A percentile compares a stretch with the other conserved stretches of the same genome.
Conservation (phyloP, 2,888 invertebrate species). For the Taphrorychus bicolor region DNA sequence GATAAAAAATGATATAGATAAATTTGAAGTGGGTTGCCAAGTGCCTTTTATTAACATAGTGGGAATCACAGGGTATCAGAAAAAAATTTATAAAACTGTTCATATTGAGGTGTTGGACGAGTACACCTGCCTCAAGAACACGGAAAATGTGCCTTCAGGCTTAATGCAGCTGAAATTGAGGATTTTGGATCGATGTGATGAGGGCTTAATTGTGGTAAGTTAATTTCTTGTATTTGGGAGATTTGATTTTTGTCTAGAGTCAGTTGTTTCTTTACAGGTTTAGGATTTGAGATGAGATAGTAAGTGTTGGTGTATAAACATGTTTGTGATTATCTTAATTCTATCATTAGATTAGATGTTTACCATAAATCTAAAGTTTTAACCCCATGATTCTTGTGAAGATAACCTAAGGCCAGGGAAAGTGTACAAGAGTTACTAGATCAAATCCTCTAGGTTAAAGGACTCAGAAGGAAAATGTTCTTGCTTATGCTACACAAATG, state of each 20-base stretch:
- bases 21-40: conserved; percentile 50
- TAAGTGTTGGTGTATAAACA: too few relatives aligned
- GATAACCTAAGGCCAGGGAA: too few relatives aligned
- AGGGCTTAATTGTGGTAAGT: conserved; percentile 57
- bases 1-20: conserved; percentile 46
- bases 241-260: not conserved
- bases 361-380: too few relatives aligned
- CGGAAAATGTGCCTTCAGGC: conserved; percentile 53
- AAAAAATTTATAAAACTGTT: conserved; percentile 53
- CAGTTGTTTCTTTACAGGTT: conserved; percentile 19
- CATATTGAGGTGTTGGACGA: conserved; percentile 61
- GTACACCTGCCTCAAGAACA: conserved; percentile 56
- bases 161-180: conserved; percentile 60
- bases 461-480: too few relatives aligned
- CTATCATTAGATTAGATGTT: too few relatives aligned
- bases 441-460: too few relatives aligned
- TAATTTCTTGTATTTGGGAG: not conserved
- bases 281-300: too few relatives aligned
- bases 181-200: conserved; percentile 55
- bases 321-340: too few relatives aligned
- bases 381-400: too few relatives aligned
- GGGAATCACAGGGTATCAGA: conserved; percentile 55
- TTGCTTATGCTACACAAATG: too few relatives aligned
- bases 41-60: conserved; percentile 56
- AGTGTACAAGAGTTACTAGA: too few relatives aligned